A percentile compares a stretch with the other conserved stretches of the same genome.
Evolutionary conservation across 1,140 invertebrate species (phyloP).

Genomic region (Cecropterus lyciades): DNA sequence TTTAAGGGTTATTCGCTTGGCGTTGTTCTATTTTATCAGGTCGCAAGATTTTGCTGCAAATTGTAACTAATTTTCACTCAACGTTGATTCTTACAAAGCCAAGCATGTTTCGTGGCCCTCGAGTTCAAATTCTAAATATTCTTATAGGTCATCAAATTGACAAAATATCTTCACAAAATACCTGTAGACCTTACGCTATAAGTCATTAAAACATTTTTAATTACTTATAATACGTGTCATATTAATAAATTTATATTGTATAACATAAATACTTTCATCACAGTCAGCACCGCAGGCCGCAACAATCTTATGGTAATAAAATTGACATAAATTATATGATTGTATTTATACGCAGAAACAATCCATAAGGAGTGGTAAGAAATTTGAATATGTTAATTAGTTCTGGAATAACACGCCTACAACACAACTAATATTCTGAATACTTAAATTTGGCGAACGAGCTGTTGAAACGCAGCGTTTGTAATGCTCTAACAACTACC

Average conservation of each 20-base stretch:
- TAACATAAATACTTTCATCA: not conserved
- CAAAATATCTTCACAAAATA: too few species aligned
- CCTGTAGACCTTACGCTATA: too few species aligned
- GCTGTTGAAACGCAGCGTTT: slow-evolving; percentile 6
- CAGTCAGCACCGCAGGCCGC: slow-evolving; percentile 8
- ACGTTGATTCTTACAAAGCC: too few species aligned
- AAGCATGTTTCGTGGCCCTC: too few species aligned
- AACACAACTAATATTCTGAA: slow-evolving; percentile 24
- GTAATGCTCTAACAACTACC: not conserved
- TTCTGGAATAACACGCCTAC: slow-evolving; percentile 43
- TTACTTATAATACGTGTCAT: not conserved
- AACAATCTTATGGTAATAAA: slow-evolving; percentile 32
- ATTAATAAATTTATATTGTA: slow-evolving; percentile 1
- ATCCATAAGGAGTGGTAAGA: slow-evolving; percentile 44
- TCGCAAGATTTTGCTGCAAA: too few species aligned
- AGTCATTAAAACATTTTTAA: too few species aligned
- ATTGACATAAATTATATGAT: slow-evolving; percentile 46
- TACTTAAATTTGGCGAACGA: not conserved
- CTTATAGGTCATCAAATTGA: too few species aligned
- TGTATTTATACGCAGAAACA: slow-evolving; percentile 44
- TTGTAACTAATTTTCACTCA: too few species aligned
- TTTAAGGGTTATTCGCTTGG: too few species aligned
- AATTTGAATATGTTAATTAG: slow-evolving; percentile 47
- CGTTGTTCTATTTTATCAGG: too few species aligned
- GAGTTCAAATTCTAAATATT: too few species aligned